Evolutionary conservation across 1,140 invertebrate species (phyloP), one percentile per base, ranked within the genome.

Genomic region (Aphis gossypii): DNA sequence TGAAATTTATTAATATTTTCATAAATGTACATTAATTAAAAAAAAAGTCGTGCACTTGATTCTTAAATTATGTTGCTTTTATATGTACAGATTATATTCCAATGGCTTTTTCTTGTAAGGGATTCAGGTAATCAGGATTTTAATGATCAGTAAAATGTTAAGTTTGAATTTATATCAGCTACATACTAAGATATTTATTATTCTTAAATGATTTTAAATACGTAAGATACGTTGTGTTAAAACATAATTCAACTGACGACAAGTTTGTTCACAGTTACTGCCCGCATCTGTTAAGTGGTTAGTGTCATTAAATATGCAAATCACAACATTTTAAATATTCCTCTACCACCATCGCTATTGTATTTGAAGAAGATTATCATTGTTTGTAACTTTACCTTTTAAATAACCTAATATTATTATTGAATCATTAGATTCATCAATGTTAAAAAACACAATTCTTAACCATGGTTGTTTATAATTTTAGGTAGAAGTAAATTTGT

Each of bases 221-320:
- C 83, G 8, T 68, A 21, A 86, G 84, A 86, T 86, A 88, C 7
- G 46, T 2, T 54, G n/a, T 88, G 38, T 51, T 4, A 23, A 23
- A 54, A 89, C n/a, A 89, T 54, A 51, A 54, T 89, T 54, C n/a
- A 89, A 51, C n/a, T 8, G 48, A 89, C 48, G 35, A 54, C 87
- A 89, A 38, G 87, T 54, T 23, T 89, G n/a, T 89, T n/a, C 21
- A 89, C 87, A n/a, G n/a, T 54, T 6, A 18, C 48, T 51, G 9
- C 48, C 48, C n/a, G n/a, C 87, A 54, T n/a, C 87, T 89, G 87
- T 51, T 89, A 89, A 89, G 87, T 89, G 87, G 87, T 54, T 89
- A 38, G n/a, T 89, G 48, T 9, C 48, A 54, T 89, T 89, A 54
- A 54, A 89, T 89, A 89, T 89, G 87, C 46, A 89, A 89, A 89